A percentile compares a stretch with the other conserved stretches of the same genome.
phyloP scores from a whole-genome alignment of 2,113 vertebrate genomes.

The Gallinago undulata region DNA sequence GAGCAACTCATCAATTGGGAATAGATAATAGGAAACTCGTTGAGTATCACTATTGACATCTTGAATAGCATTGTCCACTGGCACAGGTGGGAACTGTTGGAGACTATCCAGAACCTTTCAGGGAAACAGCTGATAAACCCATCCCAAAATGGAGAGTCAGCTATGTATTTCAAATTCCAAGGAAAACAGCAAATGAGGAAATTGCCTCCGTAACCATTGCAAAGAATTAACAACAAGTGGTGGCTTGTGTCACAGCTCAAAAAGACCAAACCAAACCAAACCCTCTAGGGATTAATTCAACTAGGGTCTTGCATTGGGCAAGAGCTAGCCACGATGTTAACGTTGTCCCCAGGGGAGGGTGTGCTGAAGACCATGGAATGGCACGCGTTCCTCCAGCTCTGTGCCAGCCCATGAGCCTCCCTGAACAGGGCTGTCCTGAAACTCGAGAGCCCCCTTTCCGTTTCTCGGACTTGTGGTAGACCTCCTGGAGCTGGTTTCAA shows the following conservation, averaged over 20 bases:
- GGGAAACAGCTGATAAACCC: neutral
- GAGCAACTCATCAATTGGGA: neutral
- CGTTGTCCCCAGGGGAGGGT: rapidly evolving
- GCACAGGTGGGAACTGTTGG: neutral
- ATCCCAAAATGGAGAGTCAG: neutral
- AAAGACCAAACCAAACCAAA: neutral
- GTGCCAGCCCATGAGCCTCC: neutral
- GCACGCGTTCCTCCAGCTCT: neutral
- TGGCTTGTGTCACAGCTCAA: no score
- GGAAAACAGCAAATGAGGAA: neutral
- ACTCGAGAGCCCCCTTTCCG: neutral
- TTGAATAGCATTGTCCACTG: neutral
- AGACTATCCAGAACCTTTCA: neutral
- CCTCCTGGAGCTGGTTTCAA: neutral
- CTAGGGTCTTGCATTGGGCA: neutral
- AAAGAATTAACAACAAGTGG: neutral
- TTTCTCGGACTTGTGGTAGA: neutral
- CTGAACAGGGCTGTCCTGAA: rapidly evolving
- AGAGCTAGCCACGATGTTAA: no score
- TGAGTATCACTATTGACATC: neutral
- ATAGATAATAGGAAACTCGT: neutral
- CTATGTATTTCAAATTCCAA: neutral
- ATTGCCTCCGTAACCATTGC: neutral
- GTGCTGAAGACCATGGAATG: neutral
- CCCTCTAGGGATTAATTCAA: neutral